Percentiles rank a stretch among this genome's conserved stretches.
These are phyloP conservation scores for Drosophila trichaetosa DNA, from an alignment of 2,888 invertebrate genomes.

Conservation along the genomic window DNA sequence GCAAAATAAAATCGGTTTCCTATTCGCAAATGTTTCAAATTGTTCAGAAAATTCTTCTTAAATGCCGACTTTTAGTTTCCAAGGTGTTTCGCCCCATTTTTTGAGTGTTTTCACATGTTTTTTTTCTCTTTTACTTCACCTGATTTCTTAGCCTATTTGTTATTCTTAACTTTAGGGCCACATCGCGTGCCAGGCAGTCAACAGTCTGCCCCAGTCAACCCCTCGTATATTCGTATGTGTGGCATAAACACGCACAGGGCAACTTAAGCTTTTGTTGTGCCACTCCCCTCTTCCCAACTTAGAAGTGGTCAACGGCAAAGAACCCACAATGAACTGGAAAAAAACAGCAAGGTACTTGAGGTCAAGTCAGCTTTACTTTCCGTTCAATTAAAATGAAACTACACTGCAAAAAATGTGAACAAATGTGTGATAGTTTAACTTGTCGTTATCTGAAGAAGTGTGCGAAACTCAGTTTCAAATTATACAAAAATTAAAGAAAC, in stretches of 20 bases:
- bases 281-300: slow-evolving; percentile 21
- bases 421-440: neutral
- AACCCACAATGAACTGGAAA: slow-evolving; percentile 3
- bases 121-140: slow-evolving; percentile 1
- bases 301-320: slow-evolving; percentile 22
- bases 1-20: neutral
- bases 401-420: slow-evolving; percentile 6
- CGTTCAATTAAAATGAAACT: slow-evolving; percentile 60
- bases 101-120: neutral
- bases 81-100: neutral
- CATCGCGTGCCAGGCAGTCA: slow-evolving; percentile 54
- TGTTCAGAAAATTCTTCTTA: neutral
- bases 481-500: neutral
- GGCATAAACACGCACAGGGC: slow-evolving; percentile 54
- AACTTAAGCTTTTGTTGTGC: slow-evolving; percentile 28
- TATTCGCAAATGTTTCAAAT: neutral
- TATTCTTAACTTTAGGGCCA: slow-evolving; percentile 52
- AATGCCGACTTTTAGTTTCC: neutral
- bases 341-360: slow-evolving; percentile 19
- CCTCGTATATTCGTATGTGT: neutral
- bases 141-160: slow-evolving; percentile 54
- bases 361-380: slow-evolving; percentile 62
- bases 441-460: neutral
- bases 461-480: neutral
- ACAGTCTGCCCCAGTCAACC: slow-evolving; percentile 3